These are phyloP conservation scores for Gavialis gangeticus DNA, from an alignment of 2,113 vertebrate species.

Conservation along the genomic window DNA sequence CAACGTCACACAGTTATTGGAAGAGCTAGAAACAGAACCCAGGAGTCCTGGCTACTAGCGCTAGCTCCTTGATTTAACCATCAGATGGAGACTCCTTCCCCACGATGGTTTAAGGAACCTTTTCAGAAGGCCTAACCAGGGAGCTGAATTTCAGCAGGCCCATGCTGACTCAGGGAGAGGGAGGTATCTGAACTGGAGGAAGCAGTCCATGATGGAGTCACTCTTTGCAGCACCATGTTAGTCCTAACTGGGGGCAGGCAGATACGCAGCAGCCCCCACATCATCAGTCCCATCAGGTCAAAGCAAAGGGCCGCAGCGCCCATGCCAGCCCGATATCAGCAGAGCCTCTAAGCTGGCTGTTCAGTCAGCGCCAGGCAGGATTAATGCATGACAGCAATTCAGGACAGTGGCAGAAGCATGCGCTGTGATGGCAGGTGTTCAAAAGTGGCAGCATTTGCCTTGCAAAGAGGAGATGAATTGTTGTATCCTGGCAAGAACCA, in stretches of 20 bases:
- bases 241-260: background rate
- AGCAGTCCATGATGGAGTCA: background rate
- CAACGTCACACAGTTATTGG: background rate
- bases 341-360: background rate
- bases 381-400: accelerated
- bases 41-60: background rate
- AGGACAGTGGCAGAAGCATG: background rate
- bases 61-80: background rate
- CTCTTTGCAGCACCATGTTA: background rate
- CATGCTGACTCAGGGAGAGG: accelerated
- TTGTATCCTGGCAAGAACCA: background rate
- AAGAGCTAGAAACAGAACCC: background rate
- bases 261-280: background rate
- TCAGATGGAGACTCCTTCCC: accelerated
- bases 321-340: background rate
- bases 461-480: background rate
- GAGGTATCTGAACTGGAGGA: background rate
- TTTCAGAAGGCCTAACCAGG: accelerated
- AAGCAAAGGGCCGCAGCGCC: background rate
- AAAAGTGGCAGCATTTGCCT: accelerated
- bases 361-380: background rate
- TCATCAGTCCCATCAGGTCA: background rate
- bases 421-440: accelerated
- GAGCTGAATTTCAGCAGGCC: background rate
- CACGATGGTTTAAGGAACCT: background rate